Base-by-base conservation (phyloP, 35 echinoderm and acorn worm genomes). In the Heliocidaris tuberculata region DNA sequence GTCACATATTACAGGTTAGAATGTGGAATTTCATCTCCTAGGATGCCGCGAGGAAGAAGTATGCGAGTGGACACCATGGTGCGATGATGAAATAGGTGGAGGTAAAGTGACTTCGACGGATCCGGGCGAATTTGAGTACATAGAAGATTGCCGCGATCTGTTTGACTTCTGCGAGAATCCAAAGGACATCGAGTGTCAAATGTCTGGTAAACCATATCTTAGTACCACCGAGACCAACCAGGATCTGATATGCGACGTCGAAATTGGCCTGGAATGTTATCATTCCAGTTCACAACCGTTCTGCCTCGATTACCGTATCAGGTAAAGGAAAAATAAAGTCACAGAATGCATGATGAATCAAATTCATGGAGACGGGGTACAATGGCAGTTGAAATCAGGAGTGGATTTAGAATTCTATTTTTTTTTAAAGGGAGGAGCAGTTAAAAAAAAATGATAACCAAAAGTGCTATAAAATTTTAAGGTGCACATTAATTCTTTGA, bases 41-140 rank as follows among this genome's bases (percentile, higher is more conserved):
- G 85, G 85, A 30, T 86, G 85, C 85, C 13, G 31, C 13, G 31
- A 30, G 27, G 85, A 91, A 35, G 89, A 42, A 13, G 17, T 91
- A n/a, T 91, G 89, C 24, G 89, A 91, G 24, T 91, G 89, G 89
- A 91, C 89, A 47, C 89, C 89, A 15, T 91, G 89, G 89, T 91
- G 89, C 32, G 89, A 91, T 35, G 89, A 91, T 49, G 89, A 91
- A 49, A 9, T 10, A 35, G 17, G 17, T 21, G 30, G 48, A 2
- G 31, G 31, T 24, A 91, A 91, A 49, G 31, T 91, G 89, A 91
- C 89, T 1, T 0, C 30, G 0, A 0, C 21, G 27, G 31, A 47
- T 27, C 10, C 13, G 6, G 89, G 89, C 31, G 89, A 91, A 91
- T 91, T 91, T 16, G 89, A 91, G 89, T 15, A 9, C 9, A 91